Conservation (phyloP, 2,797 vertebrate species). For the Centroberyx gerrardi region DNA sequence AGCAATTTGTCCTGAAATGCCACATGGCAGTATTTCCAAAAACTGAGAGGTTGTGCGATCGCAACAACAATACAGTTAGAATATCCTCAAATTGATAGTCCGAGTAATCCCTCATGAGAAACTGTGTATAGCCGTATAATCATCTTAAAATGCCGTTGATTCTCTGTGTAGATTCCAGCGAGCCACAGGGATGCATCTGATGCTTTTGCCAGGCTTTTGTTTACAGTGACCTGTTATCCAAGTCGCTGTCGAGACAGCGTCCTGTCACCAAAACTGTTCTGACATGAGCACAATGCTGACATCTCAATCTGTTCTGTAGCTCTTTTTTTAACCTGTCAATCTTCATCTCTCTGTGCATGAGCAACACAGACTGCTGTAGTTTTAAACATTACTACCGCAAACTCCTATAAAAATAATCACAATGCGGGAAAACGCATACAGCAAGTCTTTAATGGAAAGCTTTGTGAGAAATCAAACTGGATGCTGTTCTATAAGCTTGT, state of each 20-base stretch:
- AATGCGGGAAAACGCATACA: background rate
- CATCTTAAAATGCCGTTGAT: slow-evolving; percentile 19
- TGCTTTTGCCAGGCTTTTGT: slow-evolving; percentile 34
- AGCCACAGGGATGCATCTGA: slow-evolving; percentile 28
- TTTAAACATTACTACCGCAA: slow-evolving; percentile 6
- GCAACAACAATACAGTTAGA: background rate
- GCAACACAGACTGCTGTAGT: slow-evolving; percentile 18
- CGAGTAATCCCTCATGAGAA: slow-evolving; percentile 11
- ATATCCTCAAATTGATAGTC: background rate
- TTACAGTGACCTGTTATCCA: slow-evolving; percentile 27
- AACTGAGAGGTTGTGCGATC: background rate
- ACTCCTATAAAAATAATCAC: background rate
- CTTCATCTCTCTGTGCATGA: slow-evolving; percentile 10
- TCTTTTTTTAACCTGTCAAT: slow-evolving; percentile 36
- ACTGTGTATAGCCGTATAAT: background rate
- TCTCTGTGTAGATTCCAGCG: slow-evolving; percentile 11
- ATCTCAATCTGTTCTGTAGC: slow-evolving; percentile 36
- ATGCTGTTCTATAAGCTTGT: background rate
- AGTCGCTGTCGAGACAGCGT: slow-evolving; percentile 37
- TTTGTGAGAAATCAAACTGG: background rate
- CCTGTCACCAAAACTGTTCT: slow-evolving; percentile 36
- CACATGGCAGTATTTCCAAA: background rate
- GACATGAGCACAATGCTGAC: slow-evolving; percentile 14
- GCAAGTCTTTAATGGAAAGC: background rate
- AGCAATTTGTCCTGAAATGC: slow-evolving; percentile 11